These are phyloP conservation scores for Erpobdella octoculata DNA, from an alignment of 2,888 invertebrate species.

Conservation along the genomic window DNA sequence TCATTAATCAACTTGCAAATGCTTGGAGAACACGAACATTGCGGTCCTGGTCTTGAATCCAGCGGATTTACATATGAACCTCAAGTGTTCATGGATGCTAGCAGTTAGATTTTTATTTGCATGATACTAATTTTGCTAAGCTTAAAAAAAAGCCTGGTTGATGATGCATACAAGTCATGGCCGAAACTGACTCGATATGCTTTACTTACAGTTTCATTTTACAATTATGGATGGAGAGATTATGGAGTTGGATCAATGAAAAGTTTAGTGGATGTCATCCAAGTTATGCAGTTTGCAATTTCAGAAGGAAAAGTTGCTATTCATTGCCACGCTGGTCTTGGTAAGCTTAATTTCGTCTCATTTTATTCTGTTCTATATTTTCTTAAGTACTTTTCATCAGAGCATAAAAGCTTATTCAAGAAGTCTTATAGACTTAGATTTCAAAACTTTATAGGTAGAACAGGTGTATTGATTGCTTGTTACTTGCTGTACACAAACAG, in stretches of 20 bases:
- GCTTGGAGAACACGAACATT: constrained; percentile 76
- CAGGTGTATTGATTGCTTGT: constrained; percentile 78
- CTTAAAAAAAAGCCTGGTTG: background rate
- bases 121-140: background rate
- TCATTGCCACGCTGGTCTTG: constrained; percentile 72
- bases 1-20: constrained; percentile 78
- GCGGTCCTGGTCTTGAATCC: constrained; percentile 66
- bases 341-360: constrained; percentile 39
- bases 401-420: background rate
- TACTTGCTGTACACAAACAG: constrained; percentile 73
- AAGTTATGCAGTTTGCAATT: constrained; percentile 74
- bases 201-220: constrained; percentile 67
- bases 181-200: background rate
- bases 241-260: constrained; percentile 71
- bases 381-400: background rate
- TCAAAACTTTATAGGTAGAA: constrained; percentile 60
- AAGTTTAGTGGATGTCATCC: constrained; percentile 78
- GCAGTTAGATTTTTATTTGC: constrained; percentile 60
- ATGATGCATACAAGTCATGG: background rate
- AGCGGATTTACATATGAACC: constrained; percentile 81
- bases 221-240: constrained; percentile 77
- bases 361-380: background rate
- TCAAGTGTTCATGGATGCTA: constrained; percentile 71
- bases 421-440: background rate
- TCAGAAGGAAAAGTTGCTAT: constrained; percentile 71